These are phyloP conservation scores for Pararge aegeria DNA, from an alignment of 1,140 invertebrate genomes.

Conservation along the genomic window DNA sequence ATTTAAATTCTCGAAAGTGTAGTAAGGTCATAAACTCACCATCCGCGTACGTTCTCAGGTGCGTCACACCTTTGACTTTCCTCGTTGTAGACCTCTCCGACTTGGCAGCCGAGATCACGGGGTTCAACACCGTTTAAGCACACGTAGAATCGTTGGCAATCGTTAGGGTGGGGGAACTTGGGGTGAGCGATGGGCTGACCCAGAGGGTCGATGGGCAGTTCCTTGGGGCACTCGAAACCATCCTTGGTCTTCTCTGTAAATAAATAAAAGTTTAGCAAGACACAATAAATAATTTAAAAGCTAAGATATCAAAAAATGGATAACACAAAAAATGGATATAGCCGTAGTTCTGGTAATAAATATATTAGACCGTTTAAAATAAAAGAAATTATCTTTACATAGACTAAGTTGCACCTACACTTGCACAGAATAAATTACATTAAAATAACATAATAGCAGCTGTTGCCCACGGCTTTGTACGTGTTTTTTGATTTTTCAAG, in stretches of 20 bases:
- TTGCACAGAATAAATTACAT: no score
- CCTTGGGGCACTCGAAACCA: constrained; percentile 91
- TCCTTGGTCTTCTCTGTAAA: constrained; percentile 85
- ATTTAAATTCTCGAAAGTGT: no score
- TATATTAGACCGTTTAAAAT: no score
- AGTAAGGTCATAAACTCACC: constrained; percentile 78
- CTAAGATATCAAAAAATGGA: no score
- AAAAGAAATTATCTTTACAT: no score
- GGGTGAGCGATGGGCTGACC: constrained; percentile 90
- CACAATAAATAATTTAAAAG: not conserved
- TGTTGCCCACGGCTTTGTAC: no score
- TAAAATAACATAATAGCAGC: no score
- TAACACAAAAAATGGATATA: no score
- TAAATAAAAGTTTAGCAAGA: not conserved
- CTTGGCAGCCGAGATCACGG: constrained; percentile 90
- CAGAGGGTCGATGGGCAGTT: constrained; percentile 82
- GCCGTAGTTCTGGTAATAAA: no score
- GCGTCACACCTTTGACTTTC: constrained; percentile 89
- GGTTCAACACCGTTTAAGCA: constrained; percentile 93
- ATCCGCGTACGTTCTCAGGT: constrained; percentile 93
- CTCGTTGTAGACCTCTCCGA: constrained; percentile 93
- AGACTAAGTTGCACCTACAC: no score
- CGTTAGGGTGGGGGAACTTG: constrained; percentile 91
- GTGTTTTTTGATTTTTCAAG: no score
- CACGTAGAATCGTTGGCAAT: constrained; percentile 94